A percentile compares a stretch with the other conserved stretches of the same genome.
These are phyloP conservation scores for Tyrophagus putrescentiae DNA, from an alignment of 1,140 invertebrate genomes.

Conservation along the genomic window DNA sequence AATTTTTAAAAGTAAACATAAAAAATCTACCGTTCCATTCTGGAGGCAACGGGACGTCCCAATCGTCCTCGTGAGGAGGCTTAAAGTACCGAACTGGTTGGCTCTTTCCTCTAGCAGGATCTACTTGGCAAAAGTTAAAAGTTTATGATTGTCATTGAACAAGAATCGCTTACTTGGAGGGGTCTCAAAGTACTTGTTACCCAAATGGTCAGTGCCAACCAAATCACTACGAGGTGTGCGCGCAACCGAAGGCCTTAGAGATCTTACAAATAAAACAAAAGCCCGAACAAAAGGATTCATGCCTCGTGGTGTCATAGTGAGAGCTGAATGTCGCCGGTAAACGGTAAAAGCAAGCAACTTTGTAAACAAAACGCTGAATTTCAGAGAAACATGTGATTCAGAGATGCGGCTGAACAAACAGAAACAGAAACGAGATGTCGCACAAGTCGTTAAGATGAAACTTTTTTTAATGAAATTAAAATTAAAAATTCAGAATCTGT, in stretches of 20 bases:
- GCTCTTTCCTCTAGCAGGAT: conserved; percentile 42
- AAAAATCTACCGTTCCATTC: conserved; percentile 50
- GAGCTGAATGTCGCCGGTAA: no score
- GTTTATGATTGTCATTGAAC: not conserved
- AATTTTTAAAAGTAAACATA: not conserved
- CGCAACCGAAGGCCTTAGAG: conserved; percentile 15
- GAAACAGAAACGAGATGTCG: no score
- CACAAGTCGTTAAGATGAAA: no score
- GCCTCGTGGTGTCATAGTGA: not conserved
- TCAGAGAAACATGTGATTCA: no score
- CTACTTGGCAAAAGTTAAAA: conserved; percentile 23
- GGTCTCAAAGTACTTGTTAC: conserved; percentile 66
- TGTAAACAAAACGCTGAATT: no score
- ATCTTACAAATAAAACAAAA: conserved; percentile 17
- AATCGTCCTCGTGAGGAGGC: conserved; percentile 40
- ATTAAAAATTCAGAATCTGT: no score
- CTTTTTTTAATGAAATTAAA: no score
- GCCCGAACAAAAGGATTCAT: conserved; percentile 3
- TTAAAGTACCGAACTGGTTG: conserved; percentile 52
- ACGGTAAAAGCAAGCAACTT: no score
- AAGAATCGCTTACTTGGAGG: conserved; percentile 32
- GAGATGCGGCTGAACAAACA: no score
- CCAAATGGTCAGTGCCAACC: conserved; percentile 54
- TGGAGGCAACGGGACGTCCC: conserved; percentile 53
- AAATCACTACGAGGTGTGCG: conserved; percentile 28